Percentiles rank a stretch among this genome's conserved stretches.
Evolutionary conservation across 1,140 invertebrate species (phyloP).

Genomic region (Oncopeltus fasciatus): DNA sequence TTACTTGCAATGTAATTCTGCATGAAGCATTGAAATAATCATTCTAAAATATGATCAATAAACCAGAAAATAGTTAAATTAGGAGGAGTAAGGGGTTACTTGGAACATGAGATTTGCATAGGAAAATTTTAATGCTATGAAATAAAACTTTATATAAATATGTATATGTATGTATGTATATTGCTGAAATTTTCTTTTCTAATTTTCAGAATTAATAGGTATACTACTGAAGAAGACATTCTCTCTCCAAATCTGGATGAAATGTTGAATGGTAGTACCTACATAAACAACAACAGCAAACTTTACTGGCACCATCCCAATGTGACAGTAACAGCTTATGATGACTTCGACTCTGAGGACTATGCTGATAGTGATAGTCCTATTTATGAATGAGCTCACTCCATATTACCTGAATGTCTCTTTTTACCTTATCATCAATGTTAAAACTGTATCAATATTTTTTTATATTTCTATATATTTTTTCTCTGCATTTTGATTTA

Average conservation of each 20-base stretch:
- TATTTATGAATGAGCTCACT: neutral
- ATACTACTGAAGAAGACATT: conserved; percentile 38
- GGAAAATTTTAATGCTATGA: too few species aligned
- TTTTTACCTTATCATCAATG: neutral
- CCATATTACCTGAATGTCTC: neutral
- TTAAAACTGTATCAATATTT: neutral
- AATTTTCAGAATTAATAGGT: conserved; percentile 40
- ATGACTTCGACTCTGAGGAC: conserved; percentile 17
- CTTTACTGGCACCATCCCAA: conserved; percentile 13
- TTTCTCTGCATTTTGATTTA: too few species aligned
- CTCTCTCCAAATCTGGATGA: conserved; percentile 45
- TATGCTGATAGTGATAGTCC: conserved; percentile 19
- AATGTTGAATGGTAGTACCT: conserved; percentile 28
- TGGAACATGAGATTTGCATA: too few species aligned
- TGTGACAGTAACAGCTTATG: conserved; percentile 10
- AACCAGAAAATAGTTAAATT: too few species aligned
- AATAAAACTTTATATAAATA: too few species aligned
- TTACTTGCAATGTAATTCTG: too few species aligned
- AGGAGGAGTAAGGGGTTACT: too few species aligned
- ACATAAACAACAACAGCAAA: conserved; percentile 18
- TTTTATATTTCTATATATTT: neutral
- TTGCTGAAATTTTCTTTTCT: conserved; percentile 14
- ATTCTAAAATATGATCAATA: too few species aligned
- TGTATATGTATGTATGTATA: too few species aligned
- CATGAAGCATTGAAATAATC: too few species aligned